Percentiles rank a stretch among this genome's conserved stretches.
Evolutionary conservation across 1,140 invertebrate genomes (phyloP).

Genomic region (Luehdorfia chinensis): DNA sequence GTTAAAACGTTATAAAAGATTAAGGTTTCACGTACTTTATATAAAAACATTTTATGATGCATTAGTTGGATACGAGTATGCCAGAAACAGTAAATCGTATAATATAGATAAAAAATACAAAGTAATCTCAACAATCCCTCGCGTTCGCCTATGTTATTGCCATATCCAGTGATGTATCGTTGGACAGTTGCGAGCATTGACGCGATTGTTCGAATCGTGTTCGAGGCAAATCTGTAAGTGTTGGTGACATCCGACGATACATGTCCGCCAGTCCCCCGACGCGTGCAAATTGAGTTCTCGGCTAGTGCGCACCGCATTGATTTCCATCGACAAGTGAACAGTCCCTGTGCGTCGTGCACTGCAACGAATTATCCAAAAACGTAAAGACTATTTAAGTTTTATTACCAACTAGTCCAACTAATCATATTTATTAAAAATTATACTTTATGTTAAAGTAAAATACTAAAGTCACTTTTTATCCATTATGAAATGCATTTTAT

Average conservation of each 20-base stretch:
- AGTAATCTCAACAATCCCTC: slow-evolving; percentile 5
- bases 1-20: too few relatives aligned
- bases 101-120: too few relatives aligned
- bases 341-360: slow-evolving; percentile 20
- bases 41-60: too few relatives aligned
- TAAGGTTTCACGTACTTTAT: too few relatives aligned
- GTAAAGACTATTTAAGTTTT: too few relatives aligned
- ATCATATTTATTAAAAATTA: too few relatives aligned
- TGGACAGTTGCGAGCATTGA: background rate
- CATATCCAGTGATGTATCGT: background rate
- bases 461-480: too few relatives aligned
- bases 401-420: too few relatives aligned
- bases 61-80: too few relatives aligned
- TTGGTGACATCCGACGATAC: slow-evolving; percentile 44
- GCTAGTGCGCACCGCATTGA: slow-evolving; percentile 26
- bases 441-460: too few relatives aligned
- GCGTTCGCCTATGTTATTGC: slow-evolving; percentile 1
- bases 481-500: too few relatives aligned
- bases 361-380: slow-evolving; percentile 1
- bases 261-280: slow-evolving; percentile 31
- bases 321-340: slow-evolving; percentile 44
- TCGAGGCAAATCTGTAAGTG: slow-evolving; percentile 34
- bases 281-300: slow-evolving; percentile 45
- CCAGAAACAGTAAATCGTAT: too few relatives aligned
- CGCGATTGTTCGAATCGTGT: slow-evolving; percentile 9